Base-by-base conservation (phyloP, 2,888 invertebrate species). In the Athetis lepigone region DNA sequence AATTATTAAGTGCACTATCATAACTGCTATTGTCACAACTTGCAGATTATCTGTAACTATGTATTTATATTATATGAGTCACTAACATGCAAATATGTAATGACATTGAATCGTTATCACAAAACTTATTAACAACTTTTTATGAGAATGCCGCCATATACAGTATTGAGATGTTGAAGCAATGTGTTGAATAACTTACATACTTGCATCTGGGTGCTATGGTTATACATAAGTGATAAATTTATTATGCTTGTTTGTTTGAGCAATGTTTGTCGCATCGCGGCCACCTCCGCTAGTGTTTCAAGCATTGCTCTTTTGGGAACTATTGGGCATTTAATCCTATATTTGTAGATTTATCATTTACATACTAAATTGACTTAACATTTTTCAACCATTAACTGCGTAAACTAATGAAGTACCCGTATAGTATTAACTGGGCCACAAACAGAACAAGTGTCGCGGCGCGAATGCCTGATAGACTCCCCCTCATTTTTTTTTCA, bases 301-400 rank as follows among this genome's bases (percentile, higher is more conserved):
- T 91, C 94, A 87, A 89, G 86, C 89, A 88, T 88, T 88, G 91
- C 89, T 89, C 90, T 78, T 83, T 77, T 93, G 95, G 95, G 95
- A 93, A 94, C 95, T 95, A 94, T 95, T 95, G 95, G 95, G 95
- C 95, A 95, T 95, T 94, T 95, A 95, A 95, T 95, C 92, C 93
- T 94, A 90, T 95, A 92, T 90, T 82, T 91, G 93, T 94, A 94
- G 94, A 93, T 80, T 89, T 92, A 92, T 92, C 94, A 94, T 94
- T 93, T 92, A 93, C 94, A 95, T 93, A 94, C 95, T 94, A 94
- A 94, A 94, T 94, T 92, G 92, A 90, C 92, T 93, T 94, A 94
- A 94, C 94, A 94, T 91, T 88, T 88, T 91, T 92, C 93, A 94
- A 93, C 92, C 94, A 95, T 94, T 95, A 95, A 94, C 95, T 91